Conservation (phyloP, 2,888 invertebrate species). For the Notodonta ziczac region DNA sequence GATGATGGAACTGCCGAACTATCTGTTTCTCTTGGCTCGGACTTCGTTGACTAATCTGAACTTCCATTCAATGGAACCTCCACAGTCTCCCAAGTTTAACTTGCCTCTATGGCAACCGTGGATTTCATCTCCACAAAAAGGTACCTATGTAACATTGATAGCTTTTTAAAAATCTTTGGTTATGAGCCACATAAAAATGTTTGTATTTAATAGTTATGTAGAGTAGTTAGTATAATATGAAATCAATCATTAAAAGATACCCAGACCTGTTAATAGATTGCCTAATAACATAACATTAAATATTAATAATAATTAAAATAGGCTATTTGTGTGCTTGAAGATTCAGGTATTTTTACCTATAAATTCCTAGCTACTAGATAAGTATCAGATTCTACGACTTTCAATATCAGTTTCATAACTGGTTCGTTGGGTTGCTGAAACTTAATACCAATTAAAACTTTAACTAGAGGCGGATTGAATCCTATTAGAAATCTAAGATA, state of each 20-base stretch:
- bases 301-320: too few species aligned
- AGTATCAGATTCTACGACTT: slow-evolving; percentile 16
- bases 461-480: slow-evolving; percentile 9
- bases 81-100: slow-evolving; percentile 81
- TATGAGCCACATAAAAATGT: too few species aligned
- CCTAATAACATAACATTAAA: too few species aligned
- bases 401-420: slow-evolving; percentile 20
- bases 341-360: too few species aligned
- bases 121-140: slow-evolving; percentile 73
- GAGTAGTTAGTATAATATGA: too few species aligned
- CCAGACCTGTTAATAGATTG: too few species aligned
- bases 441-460: slow-evolving; percentile 28
- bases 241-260: too few species aligned
- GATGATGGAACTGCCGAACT: slow-evolving; percentile 81
- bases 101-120: slow-evolving; percentile 81
- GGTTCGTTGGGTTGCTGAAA: slow-evolving; percentile 19
- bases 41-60: slow-evolving; percentile 67
- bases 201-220: too few species aligned
- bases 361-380: not conserved
- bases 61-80: slow-evolving; percentile 76
- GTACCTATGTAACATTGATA: slow-evolving; percentile 37
- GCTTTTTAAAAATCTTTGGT: too few species aligned
- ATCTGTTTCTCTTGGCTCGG: slow-evolving; percentile 72
- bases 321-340: too few species aligned
- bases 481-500: slow-evolving; percentile 21